Evolutionary conservation across 2,888 invertebrate genomes (phyloP).

Genomic region (Odontocerum albicorne): DNA sequence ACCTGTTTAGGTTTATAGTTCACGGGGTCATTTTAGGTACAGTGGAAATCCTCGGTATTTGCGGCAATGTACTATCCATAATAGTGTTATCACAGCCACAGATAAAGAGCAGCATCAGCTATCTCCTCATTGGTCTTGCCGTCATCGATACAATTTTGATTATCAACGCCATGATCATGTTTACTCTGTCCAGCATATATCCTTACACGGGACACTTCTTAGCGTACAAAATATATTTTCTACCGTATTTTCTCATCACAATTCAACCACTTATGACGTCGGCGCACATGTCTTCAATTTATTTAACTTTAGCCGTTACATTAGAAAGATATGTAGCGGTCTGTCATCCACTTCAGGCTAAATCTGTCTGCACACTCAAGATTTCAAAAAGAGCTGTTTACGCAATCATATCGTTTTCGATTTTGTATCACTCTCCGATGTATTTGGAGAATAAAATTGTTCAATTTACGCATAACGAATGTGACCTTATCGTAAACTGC

Average conservation of each 20-base stretch:
- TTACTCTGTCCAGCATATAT: background rate
- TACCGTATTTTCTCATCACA: background rate
- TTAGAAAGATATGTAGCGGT: constrained; percentile 5
- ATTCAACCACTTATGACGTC: constrained; percentile 1
- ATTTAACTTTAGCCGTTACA: background rate
- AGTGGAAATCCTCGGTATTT: constrained; percentile 1
- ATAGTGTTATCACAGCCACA: constrained; percentile 1
- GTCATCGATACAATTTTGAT: background rate
- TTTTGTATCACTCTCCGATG: background rate
- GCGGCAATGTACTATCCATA: constrained; percentile 1
- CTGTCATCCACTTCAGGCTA: background rate
- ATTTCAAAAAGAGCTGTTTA: background rate
- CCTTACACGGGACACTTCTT: background rate
- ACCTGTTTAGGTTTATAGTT: background rate
- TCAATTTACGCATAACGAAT: background rate
- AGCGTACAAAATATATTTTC: background rate
- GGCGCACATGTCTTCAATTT: background rate
- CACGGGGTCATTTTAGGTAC: background rate
- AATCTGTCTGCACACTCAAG: background rate
- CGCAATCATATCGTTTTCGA: background rate
- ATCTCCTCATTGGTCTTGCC: background rate
- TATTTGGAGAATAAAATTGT: background rate
- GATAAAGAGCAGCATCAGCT: constrained; percentile 3
- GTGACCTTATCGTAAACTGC: background rate
- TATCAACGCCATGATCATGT: constrained; percentile 1